A percentile compares a stretch with the other conserved stretches of the same genome.
Evolutionary conservation across 2,888 invertebrate species (phyloP).

Genomic region (Glyphotaelius pellucidus): DNA sequence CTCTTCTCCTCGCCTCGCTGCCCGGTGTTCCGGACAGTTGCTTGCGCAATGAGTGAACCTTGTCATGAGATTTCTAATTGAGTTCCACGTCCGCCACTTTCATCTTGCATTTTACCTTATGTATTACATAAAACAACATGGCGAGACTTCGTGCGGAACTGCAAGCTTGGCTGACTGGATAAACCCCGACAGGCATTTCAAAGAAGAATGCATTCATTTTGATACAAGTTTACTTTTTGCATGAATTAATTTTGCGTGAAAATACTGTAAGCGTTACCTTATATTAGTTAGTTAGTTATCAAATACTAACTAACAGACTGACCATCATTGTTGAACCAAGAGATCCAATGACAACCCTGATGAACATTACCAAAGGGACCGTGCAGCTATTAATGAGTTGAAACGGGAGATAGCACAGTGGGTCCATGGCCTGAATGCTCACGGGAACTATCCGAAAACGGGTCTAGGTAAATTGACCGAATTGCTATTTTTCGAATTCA

Average conservation of each 20-base stretch:
- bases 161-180: neutral
- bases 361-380: too few relatives aligned
- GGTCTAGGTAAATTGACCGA: too few relatives aligned
- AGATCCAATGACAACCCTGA: too few relatives aligned
- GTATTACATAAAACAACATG: slow-evolving; percentile 7
- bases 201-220: neutral
- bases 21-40: neutral
- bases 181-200: neutral
- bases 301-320: neutral
- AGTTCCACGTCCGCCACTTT: slow-evolving; percentile 16
- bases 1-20: neutral
- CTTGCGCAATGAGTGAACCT: slow-evolving; percentile 16
- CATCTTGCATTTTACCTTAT: slow-evolving; percentile 6
- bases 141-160: slow-evolving; percentile 22
- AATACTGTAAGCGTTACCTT: neutral
- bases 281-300: too few relatives aligned
- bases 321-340: too few relatives aligned
- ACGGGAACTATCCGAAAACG: too few relatives aligned
- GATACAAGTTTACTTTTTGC: neutral
- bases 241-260: neutral
- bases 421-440: too few relatives aligned
- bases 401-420: too few relatives aligned
- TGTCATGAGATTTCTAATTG: slow-evolving; percentile 31
- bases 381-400: too few relatives aligned
- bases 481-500: too few relatives aligned